These are phyloP conservation scores for Pseudomyrmex flavicornis DNA, from an alignment of 1,140 invertebrate species.

Conservation along the genomic window DNA sequence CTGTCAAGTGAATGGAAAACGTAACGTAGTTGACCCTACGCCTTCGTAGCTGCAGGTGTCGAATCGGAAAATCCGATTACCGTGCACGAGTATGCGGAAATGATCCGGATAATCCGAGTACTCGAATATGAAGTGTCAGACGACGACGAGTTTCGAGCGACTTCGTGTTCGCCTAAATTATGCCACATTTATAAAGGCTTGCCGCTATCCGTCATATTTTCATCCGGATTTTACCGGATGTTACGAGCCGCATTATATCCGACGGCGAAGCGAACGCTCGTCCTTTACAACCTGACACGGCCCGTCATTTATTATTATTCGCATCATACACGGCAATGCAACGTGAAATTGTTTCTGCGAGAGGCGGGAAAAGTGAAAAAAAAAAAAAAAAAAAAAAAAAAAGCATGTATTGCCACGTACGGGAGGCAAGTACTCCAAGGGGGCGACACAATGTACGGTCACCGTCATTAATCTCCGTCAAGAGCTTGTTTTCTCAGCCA, in stretches of 20 bases:
- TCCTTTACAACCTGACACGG: not conserved
- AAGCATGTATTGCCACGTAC: slow-evolving; percentile 34
- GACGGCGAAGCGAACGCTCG: slow-evolving; percentile 1
- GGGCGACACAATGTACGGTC: slow-evolving; percentile 54
- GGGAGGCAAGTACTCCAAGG: slow-evolving; percentile 28
- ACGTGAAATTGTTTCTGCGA: slow-evolving; percentile 39
- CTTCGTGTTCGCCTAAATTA: slow-evolving; percentile 39
- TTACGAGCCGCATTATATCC: slow-evolving; percentile 19
- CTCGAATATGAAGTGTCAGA: slow-evolving; percentile 43
- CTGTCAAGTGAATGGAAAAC: slow-evolving; percentile 29
- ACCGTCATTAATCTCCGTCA: slow-evolving; percentile 57
- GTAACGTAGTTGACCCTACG: slow-evolving; percentile 19
- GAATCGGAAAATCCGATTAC: slow-evolving; percentile 55
- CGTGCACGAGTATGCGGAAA: slow-evolving; percentile 39
- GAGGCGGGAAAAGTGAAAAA: slow-evolving; percentile 23
- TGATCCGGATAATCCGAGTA: slow-evolving; percentile 55
- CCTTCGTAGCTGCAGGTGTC: slow-evolving; percentile 41
- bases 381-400: slow-evolving; percentile 59
- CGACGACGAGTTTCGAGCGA: slow-evolving; percentile 19
- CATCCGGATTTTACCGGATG: slow-evolving; percentile 29
- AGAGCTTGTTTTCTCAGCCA: slow-evolving; percentile 48
- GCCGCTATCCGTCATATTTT: slow-evolving; percentile 41
- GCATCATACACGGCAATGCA: slow-evolving; percentile 13
- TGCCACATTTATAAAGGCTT: slow-evolving; percentile 36
- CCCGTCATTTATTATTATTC: slow-evolving; percentile 47